Evolutionary conservation across 2,797 vertebrate species (phyloP).

Genomic region (Anabas testudineus): DNA sequence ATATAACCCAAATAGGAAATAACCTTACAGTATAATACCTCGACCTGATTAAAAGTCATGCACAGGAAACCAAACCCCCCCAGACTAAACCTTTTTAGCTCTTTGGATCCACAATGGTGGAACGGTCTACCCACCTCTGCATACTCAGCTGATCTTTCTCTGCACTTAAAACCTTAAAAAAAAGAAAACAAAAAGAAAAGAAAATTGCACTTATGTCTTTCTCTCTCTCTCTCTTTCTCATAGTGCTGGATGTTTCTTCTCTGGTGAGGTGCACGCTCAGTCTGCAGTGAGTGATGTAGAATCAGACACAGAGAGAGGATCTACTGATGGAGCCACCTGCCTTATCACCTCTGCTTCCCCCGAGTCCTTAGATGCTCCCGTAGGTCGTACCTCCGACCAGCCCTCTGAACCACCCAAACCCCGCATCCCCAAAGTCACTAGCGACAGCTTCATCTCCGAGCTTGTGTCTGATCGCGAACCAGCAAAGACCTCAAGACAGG

Average conservation of each 20-base stretch:
- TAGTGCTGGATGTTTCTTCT: conserved; percentile 97
- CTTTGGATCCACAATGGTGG: no score
- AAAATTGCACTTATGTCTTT: no score
- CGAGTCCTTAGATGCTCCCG: conserved; percentile 23
- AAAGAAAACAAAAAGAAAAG: no score
- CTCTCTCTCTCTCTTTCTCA: conserved; percentile 20
- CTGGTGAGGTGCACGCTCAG: conserved; percentile 89
- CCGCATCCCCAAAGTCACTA: conserved; percentile 86
- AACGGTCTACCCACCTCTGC: no score
- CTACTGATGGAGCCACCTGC: conserved; percentile 39
- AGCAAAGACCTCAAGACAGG: conserved; percentile 45
- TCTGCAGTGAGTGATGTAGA: conserved; percentile 85
- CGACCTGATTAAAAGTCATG: neutral
- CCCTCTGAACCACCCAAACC: conserved; percentile 53
- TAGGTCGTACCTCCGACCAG: conserved; percentile 23
- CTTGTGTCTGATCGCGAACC: conserved; percentile 84
- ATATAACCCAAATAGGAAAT: neutral
- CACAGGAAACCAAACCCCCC: neutral
- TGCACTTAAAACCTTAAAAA: no score
- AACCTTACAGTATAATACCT: neutral
- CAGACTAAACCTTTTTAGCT: no score
- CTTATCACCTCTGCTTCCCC: conserved; percentile 18
- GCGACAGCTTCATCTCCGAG: conserved; percentile 88
- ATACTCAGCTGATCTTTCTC: no score
- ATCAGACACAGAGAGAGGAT: conserved; percentile 81